These are phyloP conservation scores for Cinara cedri DNA, from an alignment of 2,888 invertebrate genomes.

Conservation along the genomic window DNA sequence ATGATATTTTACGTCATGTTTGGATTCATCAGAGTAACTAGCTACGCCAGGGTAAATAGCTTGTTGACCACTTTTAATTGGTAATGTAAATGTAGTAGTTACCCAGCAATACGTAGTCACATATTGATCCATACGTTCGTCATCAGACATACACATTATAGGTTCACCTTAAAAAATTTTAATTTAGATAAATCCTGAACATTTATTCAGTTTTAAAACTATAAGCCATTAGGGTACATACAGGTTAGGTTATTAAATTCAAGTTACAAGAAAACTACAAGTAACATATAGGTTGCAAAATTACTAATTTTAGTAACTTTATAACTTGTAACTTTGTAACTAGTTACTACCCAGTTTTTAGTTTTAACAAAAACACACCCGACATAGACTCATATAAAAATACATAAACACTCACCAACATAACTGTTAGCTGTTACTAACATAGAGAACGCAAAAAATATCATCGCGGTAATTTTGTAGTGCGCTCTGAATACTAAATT, in stretches of 20 bases:
- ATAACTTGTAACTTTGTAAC: too few species aligned
- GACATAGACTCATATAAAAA: too few species aligned
- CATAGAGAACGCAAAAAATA: slow-evolving; percentile 88
- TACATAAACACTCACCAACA: slow-evolving; percentile 64
- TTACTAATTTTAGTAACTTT: too few species aligned
- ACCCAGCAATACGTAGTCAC: slow-evolving; percentile 90
- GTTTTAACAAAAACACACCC: too few species aligned
- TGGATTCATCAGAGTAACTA: slow-evolving; percentile 78
- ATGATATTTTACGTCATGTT: slow-evolving; percentile 85
- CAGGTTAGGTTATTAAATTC: too few species aligned
- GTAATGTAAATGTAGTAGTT: slow-evolving; percentile 90
- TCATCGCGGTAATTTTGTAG: slow-evolving; percentile 89
- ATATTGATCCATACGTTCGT: slow-evolving; percentile 81
- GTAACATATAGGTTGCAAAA: too few species aligned
- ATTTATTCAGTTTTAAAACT: too few species aligned
- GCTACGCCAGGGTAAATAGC: slow-evolving; percentile 84
- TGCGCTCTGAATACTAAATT: slow-evolving; percentile 92
- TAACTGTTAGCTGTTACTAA: slow-evolving; percentile 93
- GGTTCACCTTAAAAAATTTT: slow-evolving; percentile 74
- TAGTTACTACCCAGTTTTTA: too few species aligned
- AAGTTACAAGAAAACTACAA: too few species aligned
- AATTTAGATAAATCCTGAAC: too few species aligned
- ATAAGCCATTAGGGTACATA: too few species aligned
- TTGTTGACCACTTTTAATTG: slow-evolving; percentile 79
- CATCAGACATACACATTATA: slow-evolving; percentile 92